Conservation (phyloP, 2,113 vertebrate species). For the Saguinus midas region DNA sequence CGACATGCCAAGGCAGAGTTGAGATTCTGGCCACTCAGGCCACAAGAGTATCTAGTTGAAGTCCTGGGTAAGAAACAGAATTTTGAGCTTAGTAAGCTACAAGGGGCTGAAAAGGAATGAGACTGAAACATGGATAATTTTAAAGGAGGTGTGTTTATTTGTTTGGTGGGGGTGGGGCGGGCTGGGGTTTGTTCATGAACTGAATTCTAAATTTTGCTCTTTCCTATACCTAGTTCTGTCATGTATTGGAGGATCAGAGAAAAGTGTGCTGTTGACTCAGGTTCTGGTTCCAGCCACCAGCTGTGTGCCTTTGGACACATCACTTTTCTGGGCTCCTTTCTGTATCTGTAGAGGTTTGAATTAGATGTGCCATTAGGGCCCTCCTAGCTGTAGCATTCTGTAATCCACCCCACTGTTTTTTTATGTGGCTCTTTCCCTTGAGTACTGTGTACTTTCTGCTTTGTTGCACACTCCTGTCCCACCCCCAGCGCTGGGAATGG, state of each 20-base stretch:
- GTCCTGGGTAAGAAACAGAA: conserved; percentile 40
- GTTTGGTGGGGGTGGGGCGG: not conserved
- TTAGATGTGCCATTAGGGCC: not conserved
- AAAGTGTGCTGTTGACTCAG: not conserved
- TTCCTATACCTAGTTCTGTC: not conserved
- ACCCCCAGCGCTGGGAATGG: not conserved
- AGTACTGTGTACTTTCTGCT: not conserved
- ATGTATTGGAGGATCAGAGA: not conserved
- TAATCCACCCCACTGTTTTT: not conserved
- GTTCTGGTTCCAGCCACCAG: not conserved
- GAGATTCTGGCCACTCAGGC: not conserved
- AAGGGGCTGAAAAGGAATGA: not conserved
- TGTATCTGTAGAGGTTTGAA: not conserved
- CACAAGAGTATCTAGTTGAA: not conserved
- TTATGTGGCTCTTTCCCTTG: not conserved
- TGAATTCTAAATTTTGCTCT: not conserved
- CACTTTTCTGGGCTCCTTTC: not conserved
- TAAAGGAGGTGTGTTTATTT: not conserved
- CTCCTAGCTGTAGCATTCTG: not conserved
- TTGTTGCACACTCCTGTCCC: not conserved
- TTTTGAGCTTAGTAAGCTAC: conserved; percentile 25
- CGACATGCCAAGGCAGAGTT: not conserved
- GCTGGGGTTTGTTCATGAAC: not conserved
- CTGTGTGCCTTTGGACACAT: not conserved
- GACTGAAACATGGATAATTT: not conserved